phyloP scores from a whole-genome alignment of 2,113 vertebrate species.

The Merops nubicus region DNA sequence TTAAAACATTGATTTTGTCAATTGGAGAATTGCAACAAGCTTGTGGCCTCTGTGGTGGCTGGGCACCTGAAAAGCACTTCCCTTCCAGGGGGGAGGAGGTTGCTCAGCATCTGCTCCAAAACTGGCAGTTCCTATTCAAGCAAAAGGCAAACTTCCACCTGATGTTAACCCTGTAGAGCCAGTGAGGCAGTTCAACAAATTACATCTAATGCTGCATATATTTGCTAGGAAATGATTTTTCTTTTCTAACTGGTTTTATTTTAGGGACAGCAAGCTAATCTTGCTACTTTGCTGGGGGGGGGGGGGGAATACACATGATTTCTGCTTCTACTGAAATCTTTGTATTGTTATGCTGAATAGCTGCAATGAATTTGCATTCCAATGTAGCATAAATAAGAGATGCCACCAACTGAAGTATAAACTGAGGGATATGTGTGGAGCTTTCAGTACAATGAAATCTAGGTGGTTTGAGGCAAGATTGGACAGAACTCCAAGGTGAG shows the following conservation, averaged over 20 bases:
- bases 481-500: neutral
- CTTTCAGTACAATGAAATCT: neutral
- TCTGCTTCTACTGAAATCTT: neutral
- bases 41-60: neutral
- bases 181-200: neutral
- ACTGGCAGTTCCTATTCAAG: neutral
- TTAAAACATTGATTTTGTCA: neutral
- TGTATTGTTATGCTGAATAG: conserved; percentile 3
- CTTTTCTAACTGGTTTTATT: neutral
- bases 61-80: neutral
- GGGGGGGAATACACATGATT: neutral
- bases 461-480: neutral
- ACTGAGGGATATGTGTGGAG: neutral
- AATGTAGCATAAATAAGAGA: conserved; percentile 20
- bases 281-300: neutral
- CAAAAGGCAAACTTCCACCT: neutral
- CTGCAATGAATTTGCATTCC: conserved; percentile 25
- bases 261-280: neutral
- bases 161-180: neutral
- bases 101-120: neutral
- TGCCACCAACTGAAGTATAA: neutral
- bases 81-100: neutral
- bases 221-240: neutral
- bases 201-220: neutral
- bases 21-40: neutral